Percentiles rank a stretch among this genome's conserved stretches.
Conservation (phyloP, 2,797 vertebrate species). For the Centroberyx gerrardi region DNA sequence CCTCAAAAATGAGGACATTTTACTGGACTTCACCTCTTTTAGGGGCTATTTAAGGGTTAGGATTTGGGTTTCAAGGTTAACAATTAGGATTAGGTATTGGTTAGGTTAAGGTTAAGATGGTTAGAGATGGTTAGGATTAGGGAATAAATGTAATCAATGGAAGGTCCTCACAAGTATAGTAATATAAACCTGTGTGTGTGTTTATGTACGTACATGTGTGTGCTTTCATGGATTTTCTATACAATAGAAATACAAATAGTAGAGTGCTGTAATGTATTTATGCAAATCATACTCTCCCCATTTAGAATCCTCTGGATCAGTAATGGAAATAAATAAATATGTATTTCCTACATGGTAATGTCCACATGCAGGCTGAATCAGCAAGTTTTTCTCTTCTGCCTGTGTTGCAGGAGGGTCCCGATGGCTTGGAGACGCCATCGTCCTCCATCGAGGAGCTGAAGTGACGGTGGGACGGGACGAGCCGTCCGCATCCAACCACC, state of each 20-base stretch:
- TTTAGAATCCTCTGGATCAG: not conserved
- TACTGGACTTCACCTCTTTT: no score
- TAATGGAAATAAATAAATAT: not conserved
- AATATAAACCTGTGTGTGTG: no score
- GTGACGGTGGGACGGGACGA: constrained; percentile 52
- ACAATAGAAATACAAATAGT: no score
- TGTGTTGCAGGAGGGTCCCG: constrained; percentile 80
- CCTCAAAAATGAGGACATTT: not conserved
- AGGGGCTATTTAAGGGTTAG: no score
- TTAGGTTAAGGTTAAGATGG: no score
- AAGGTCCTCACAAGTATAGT: no score
- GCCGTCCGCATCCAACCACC: not conserved
- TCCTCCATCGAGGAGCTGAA: constrained; percentile 83
- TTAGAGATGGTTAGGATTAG: no score
- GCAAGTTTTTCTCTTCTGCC: not conserved
- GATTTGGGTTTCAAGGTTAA: no score
- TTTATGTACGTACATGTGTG: no score
- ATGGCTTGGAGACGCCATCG: constrained; percentile 75
- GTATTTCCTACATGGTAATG: not conserved
- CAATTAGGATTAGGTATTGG: no score
- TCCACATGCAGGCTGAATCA: not conserved
- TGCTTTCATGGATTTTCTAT: no score
- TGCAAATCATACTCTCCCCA: not conserved
- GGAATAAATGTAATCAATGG: no score
- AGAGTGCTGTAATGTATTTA: not conserved